Evolutionary conservation across 2,113 vertebrate species (phyloP).

Genomic region (Hiodon tergisus): DNA sequence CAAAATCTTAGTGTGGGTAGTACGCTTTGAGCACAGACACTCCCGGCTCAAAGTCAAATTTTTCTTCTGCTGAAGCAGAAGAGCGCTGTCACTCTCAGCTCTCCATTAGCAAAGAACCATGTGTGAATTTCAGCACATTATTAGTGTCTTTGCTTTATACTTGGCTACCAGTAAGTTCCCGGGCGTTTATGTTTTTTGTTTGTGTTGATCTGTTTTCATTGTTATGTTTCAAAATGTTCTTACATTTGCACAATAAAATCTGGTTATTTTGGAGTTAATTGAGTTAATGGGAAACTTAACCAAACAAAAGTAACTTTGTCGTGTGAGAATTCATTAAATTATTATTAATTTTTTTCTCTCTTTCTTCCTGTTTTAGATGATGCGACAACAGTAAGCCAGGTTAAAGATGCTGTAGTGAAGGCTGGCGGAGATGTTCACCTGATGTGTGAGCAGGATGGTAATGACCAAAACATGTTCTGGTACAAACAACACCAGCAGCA

Average conservation of each 20-base stretch:
- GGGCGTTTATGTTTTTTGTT: neutral
- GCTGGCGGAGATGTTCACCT: neutral
- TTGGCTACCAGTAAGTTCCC: neutral
- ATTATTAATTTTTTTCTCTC: neutral
- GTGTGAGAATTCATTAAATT: neutral
- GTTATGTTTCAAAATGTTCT: neutral
- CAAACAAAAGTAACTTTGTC: neutral
- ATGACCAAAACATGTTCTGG: conserved; percentile 15
- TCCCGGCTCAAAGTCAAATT: too few species aligned
- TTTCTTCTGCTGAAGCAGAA: neutral
- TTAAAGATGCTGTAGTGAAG: neutral
- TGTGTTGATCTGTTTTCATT: neutral
- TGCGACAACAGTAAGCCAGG: conserved; percentile 14
- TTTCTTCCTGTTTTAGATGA: neutral
- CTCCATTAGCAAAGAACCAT: neutral
- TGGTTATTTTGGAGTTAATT: too few species aligned
- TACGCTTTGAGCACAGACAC: too few species aligned
- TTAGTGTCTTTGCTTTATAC: neutral
- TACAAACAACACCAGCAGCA: conserved; percentile 12
- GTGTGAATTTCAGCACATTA: neutral
- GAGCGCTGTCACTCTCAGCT: neutral
- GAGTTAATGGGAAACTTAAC: neutral
- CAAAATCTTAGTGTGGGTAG: too few species aligned
- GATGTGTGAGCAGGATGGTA: conserved; percentile 20
- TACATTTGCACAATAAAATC: neutral